Evolutionary conservation across 2,888 invertebrate species (phyloP), one percentile per base, ranked within the genome.

Genomic region (Watsonalla binaria): DNA sequence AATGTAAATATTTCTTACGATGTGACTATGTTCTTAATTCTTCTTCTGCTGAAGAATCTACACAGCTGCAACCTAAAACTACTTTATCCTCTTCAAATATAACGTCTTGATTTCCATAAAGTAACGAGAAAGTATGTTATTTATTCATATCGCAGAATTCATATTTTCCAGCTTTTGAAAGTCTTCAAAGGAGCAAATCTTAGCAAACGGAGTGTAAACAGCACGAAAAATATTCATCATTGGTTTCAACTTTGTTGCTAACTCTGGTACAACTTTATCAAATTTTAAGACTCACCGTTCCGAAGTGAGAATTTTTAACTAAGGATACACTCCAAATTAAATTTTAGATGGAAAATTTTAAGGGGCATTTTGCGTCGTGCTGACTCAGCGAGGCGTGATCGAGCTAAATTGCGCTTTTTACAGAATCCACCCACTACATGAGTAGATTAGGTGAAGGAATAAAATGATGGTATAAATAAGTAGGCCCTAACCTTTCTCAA

Each of bases 221-320:
- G 9, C 37, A 37, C 11, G 37, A 37, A 53, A 47, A 53, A 53
- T 47, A 51, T 53, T 50, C 47, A 47, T 34, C 52, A 47, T 34
- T 50, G 50, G 53, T 52, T 51, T 37, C 45, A 46, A 47, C 47
- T 54, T 45, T 39, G 51, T 52, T 51, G 46, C 49, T 49, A 49
- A 49, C 49, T 49, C 39, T 11, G 14, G 46, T 57, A 64, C 59
- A 59, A 62, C 60, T 64, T 66, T 61, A 70, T 74, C 57, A 66
- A 70, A 65, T 68, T 65, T 60, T 68, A 58, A 62, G 63, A 63
- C 59, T 60, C 50, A n/a, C 54, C 51, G 54, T 52, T 52, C 56
- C 54, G 47, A 55, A 57, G 61, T 62, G 55, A 63, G 71, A 76
- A 72, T 76, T 70, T 72, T 72, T 72, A 76, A 75, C 67, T 68